phyloP scores from a whole-genome alignment of 2,113 vertebrate genomes.

The human region DNA sequence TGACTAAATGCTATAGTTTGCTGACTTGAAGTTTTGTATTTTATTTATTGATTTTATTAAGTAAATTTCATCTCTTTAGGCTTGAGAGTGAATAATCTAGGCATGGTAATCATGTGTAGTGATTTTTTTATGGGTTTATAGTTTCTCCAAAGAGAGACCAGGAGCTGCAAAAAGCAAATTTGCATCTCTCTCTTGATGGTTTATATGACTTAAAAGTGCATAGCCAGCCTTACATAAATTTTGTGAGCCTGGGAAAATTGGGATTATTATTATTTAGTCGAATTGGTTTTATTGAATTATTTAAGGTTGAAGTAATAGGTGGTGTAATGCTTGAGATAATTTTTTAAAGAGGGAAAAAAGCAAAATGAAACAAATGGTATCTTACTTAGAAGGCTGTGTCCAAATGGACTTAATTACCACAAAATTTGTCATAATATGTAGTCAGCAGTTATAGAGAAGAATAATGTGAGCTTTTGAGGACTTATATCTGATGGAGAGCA shows the following conservation, averaged over 20 bases:
- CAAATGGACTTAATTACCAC: slow-evolving; percentile 1
- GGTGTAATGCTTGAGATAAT: background rate
- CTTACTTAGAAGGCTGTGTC: background rate
- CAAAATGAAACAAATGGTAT: slow-evolving; percentile 22
- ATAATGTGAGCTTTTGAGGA: slow-evolving; percentile 1
- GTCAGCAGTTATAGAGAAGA: background rate
- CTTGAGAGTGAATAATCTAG: background rate
- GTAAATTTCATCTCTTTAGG: background rate
- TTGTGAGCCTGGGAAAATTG: background rate
- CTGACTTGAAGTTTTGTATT: background rate
- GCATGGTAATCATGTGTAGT: background rate
- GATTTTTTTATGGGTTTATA: background rate
- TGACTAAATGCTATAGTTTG: background rate
- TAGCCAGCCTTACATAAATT: background rate
- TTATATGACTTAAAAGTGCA: slow-evolving; percentile 21
- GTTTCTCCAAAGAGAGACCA: background rate
- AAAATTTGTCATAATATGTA: slow-evolving; percentile 4
- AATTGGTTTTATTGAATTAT: slow-evolving; percentile 44
- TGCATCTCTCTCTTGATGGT: background rate
- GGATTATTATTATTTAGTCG: slow-evolving; percentile 16
- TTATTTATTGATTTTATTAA: slow-evolving; percentile 11
- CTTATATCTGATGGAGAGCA: background rate
- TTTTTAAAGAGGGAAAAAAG: background rate
- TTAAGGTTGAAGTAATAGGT: slow-evolving; percentile 15
- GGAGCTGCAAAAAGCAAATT: background rate